phyloP scores from a whole-genome alignment of 2,797 vertebrate species.

The Sebastes minor region DNA sequence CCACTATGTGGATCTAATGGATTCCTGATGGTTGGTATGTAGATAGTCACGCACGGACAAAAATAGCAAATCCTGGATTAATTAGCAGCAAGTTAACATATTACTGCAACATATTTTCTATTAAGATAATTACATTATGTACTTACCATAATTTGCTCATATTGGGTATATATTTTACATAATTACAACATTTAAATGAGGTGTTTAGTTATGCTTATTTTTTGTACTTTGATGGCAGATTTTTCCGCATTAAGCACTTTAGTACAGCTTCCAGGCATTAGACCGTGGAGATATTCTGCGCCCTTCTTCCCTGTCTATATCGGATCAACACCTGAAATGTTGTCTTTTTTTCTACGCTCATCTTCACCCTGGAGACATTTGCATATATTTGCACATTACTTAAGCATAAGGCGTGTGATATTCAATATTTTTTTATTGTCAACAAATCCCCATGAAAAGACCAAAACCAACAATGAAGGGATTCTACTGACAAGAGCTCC shows the following conservation, averaged over 20 bases:
- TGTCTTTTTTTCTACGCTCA: background rate
- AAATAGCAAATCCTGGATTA: conserved; percentile 32
- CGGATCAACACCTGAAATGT: background rate
- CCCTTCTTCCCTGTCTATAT: background rate
- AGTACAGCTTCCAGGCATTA: conserved; percentile 14
- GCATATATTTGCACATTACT: background rate
- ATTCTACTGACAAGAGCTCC: background rate
- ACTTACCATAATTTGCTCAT: conserved; percentile 37
- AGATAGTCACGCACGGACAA: conserved; percentile 28
- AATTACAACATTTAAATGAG: conserved; percentile 41
- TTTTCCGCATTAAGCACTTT: conserved; percentile 22
- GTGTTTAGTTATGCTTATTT: conserved; percentile 40
- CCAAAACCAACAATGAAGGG: background rate
- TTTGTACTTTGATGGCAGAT: conserved; percentile 26
- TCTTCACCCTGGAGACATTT: background rate
- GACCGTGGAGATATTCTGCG: background rate
- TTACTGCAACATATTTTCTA: conserved; percentile 35
- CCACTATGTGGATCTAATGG: conserved; percentile 71
- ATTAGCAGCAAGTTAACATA: conserved; percentile 53
- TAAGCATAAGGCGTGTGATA: background rate
- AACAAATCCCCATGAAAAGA: conserved; percentile 8
- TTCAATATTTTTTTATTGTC: background rate
- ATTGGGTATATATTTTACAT: conserved; percentile 45
- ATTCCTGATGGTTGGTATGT: conserved; percentile 89
- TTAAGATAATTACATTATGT: conserved; percentile 45